Percentiles rank a stretch among this genome's conserved stretches.
phyloP scores from a whole-genome alignment of 2,888 invertebrate genomes.

The Tinea pellionella region DNA sequence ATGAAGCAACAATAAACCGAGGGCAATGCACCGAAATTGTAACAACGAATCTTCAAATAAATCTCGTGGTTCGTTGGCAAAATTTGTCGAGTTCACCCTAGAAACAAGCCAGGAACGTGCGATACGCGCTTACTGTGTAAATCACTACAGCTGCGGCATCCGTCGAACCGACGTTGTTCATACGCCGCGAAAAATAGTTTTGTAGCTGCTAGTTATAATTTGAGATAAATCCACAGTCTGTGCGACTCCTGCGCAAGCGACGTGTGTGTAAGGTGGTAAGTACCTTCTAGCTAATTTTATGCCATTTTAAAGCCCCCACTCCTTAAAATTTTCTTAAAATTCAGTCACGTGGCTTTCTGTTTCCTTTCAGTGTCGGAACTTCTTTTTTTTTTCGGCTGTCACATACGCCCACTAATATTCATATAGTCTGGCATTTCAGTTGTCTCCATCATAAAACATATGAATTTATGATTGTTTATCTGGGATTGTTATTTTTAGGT shows the following conservation, averaged over 20 bases:
- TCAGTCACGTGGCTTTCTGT: not conserved
- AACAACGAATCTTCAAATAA: not conserved
- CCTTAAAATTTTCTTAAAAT: not conserved
- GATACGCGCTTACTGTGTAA: slow-evolving; percentile 28
- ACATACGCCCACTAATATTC: not conserved
- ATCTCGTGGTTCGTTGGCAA: slow-evolving; percentile 22
- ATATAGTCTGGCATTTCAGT: slow-evolving; percentile 4
- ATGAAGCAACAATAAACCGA: not conserved
- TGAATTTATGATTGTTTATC: not conserved
- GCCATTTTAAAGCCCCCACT: not conserved
- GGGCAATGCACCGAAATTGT: not conserved
- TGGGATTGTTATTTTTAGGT: not conserved
- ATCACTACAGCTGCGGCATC: slow-evolving; percentile 45
- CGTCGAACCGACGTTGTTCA: slow-evolving; percentile 42
- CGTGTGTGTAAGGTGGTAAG: slow-evolving; percentile 48
- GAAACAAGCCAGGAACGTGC: slow-evolving; percentile 40
- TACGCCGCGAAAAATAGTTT: slow-evolving; percentile 54
- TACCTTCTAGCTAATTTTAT: slow-evolving; percentile 17
- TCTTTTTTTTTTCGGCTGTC: not conserved
- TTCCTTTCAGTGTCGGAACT: not conserved
- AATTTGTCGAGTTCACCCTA: slow-evolving; percentile 35
- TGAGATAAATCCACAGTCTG: slow-evolving; percentile 46
- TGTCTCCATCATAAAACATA: not conserved
- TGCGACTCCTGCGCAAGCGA: slow-evolving; percentile 37
- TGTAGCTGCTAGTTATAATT: slow-evolving; percentile 53